A percentile compares a stretch with the other conserved stretches of the same genome.
Evolutionary conservation across 2,888 invertebrate genomes (phyloP).

Genomic region (Geophilus truncorum): DNA sequence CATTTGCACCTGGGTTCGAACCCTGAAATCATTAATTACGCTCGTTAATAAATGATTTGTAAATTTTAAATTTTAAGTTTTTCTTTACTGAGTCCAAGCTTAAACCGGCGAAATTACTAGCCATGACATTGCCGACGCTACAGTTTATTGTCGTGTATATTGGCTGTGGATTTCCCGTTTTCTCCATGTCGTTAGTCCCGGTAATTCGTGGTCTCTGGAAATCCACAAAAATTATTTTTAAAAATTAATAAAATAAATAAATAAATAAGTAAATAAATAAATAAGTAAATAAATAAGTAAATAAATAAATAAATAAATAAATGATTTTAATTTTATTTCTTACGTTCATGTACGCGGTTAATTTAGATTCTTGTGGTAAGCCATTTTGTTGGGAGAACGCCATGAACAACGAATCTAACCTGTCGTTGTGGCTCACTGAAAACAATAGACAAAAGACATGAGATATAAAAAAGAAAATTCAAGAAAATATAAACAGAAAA

Average conservation of each 20-base stretch:
- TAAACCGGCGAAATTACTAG: slow-evolving; percentile 15
- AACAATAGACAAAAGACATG: neutral
- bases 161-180: neutral
- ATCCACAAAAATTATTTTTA: neutral
- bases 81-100: slow-evolving; percentile 27
- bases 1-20: slow-evolving; percentile 35
- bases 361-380: slow-evolving; percentile 76
- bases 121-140: neutral
- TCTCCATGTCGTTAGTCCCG: neutral
- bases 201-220: slow-evolving; percentile 30
- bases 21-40: neutral
- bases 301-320: no score
- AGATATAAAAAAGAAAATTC: neutral
- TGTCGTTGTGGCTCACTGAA: slow-evolving; percentile 31
- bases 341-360: slow-evolving; percentile 63
- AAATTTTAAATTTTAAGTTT: neutral
- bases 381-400: slow-evolving; percentile 44
- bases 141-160: neutral
- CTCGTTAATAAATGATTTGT: neutral
- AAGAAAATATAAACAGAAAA: neutral
- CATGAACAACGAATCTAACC: slow-evolving; percentile 31
- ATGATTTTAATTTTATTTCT: no score
- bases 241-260: no score
- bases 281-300: no score
- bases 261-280: no score